Percentiles rank a stretch among this genome's conserved stretches.
These are phyloP conservation scores for Stratiomys singularior DNA, from an alignment of 2,888 invertebrate genomes.

Conservation along the genomic window DNA sequence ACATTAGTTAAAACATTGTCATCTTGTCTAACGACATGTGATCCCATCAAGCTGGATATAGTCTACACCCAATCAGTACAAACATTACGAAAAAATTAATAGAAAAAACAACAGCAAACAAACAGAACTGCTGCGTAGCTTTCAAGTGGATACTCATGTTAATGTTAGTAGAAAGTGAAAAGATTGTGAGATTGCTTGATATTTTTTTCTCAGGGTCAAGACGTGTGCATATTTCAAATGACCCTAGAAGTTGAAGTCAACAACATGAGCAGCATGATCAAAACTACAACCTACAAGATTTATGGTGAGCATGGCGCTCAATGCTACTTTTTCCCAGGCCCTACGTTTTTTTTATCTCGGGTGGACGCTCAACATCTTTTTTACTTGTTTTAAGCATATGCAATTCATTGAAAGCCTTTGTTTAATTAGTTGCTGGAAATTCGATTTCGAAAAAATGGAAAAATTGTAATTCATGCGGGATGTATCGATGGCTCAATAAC, in stretches of 20 bases:
- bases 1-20: neutral
- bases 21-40: neutral
- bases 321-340: conserved; percentile 1
- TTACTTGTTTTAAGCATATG: neutral
- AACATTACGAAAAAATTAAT: neutral
- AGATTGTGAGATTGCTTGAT: conserved; percentile 17
- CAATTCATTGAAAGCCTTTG: neutral
- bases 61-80: neutral
- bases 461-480: neutral
- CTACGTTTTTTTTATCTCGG: too few species aligned
- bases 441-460: neutral
- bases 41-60: neutral
- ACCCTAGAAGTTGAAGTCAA: conserved; percentile 12
- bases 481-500: conserved; percentile 14
- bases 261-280: neutral
- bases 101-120: too few species aligned
- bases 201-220: conserved; percentile 20
- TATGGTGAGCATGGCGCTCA: neutral
- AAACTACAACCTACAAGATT: neutral
- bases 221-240: conserved; percentile 27
- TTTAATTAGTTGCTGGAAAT: neutral
- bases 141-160: neutral
- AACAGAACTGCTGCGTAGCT: neutral
- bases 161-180: conserved; percentile 17
- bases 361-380: too few species aligned